Base-by-base conservation (phyloP, 2,113 vertebrate genomes). In the Eublepharis macularius region DNA sequence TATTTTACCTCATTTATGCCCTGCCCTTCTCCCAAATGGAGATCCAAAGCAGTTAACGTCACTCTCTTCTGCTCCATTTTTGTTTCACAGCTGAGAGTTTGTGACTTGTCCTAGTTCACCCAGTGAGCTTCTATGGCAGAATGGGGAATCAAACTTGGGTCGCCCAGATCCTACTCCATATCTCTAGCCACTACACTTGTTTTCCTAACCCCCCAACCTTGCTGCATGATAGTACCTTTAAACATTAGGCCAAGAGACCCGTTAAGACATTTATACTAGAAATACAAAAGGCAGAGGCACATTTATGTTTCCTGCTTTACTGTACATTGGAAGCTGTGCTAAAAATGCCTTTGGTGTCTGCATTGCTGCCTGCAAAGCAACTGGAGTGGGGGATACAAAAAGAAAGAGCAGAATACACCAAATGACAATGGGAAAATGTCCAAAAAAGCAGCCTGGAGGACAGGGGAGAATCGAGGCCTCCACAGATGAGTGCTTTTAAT, bases 401-500 rank as follows among this genome's bases (percentile, higher is more conserved):
- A 86, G 89, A 73, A 90, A 83, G 86, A 93, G 82, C 68, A 94
- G 95, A 94, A 95, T 88, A 90, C 91, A 94, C 89, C 84, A 89
- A 94, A 93, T 82, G 94, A 94, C 95, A 96, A 95, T 84, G 93
- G 96, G 97, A 97, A 96, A 94, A 95, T 95, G 95, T 94, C 93
- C 94, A 94, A 94, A 95, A 93, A 84, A 86, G 86, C 92, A 94
- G 95, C 93, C 89, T 81, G 90, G 90, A 95, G 92, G 92, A 89
- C 92, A 94, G 93, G 87, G 94, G 88, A 95, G 95, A 97, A 96
- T 94, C 91, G 95, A 97, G 97, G 95, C 96, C 94, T 97, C 96
- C 98, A 96, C 97, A 98, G 97, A 97, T 97, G 98, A 98, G 95
- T 97, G 98, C 97, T 97, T 98, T 98, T 99, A 99, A 99, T 99